Conservation (phyloP, 1,140 invertebrate species). For the Formica selysi region DNA sequence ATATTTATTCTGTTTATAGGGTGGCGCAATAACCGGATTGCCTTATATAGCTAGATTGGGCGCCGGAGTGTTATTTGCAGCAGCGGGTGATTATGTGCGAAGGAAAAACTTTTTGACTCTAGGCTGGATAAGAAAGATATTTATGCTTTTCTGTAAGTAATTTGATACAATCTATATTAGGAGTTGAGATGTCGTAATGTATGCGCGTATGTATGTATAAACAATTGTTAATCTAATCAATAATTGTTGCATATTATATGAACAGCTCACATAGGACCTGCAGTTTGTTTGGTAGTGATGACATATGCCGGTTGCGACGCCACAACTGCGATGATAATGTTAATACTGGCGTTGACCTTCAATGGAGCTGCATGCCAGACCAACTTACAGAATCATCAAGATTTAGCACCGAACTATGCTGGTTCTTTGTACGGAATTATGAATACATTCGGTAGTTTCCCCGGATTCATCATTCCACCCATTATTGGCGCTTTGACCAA, state of each 20-base stretch:
- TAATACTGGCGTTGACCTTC: constrained; percentile 92
- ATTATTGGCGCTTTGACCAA: constrained; percentile 90
- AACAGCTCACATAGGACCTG: constrained; percentile 91
- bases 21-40: constrained; percentile 90
- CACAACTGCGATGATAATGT: constrained; percentile 88
- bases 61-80: constrained; percentile 89
- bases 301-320: constrained; percentile 90
- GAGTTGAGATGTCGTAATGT: not conserved
- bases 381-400: constrained; percentile 94
- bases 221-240: constrained; percentile 4
- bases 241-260: constrained; percentile 68
- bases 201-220: not conserved
- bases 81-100: constrained; percentile 89
- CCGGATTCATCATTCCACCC: constrained; percentile 91
- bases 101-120: constrained; percentile 87
- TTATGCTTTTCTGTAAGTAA: constrained; percentile 90
- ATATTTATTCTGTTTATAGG: constrained; percentile 80
- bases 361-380: constrained; percentile 94
- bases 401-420: constrained; percentile 93
- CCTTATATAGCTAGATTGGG: constrained; percentile 90
- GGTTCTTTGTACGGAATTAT: constrained; percentile 92
- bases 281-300: constrained; percentile 88
- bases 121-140: constrained; percentile 90
- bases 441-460: constrained; percentile 91
- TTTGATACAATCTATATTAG: constrained; percentile 15